These are phyloP conservation scores for Channallabes apus DNA, from an alignment of 2,797 vertebrate genomes.

Conservation along the genomic window DNA sequence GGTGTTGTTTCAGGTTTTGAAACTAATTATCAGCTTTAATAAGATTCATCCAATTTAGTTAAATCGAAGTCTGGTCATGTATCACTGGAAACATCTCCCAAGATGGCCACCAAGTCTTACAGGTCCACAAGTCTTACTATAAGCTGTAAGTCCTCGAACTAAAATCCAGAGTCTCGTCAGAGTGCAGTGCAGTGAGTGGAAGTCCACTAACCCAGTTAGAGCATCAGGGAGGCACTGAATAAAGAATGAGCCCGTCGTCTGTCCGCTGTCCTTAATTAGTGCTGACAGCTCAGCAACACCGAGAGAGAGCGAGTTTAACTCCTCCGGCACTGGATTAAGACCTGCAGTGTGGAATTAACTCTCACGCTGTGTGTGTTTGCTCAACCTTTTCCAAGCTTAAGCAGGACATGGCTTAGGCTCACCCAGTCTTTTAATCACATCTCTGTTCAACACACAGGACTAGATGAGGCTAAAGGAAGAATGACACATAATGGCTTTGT, in stretches of 20 bases:
- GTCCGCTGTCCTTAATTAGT: slow-evolving; percentile 27
- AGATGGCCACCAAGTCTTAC: neutral
- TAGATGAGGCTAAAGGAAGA: no score
- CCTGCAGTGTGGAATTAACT: neutral
- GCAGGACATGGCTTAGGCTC: no score
- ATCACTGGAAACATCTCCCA: neutral
- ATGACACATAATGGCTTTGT: no score
- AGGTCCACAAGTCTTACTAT: neutral
- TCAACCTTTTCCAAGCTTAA: no score
- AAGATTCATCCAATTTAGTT: neutral
- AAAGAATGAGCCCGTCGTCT: slow-evolving; percentile 34
- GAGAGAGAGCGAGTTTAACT: neutral
- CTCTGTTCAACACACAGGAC: no score
- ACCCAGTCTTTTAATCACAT: no score
- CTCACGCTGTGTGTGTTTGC: neutral
- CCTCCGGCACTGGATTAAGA: neutral
- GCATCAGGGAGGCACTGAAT: slow-evolving; percentile 39
- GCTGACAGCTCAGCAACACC: slow-evolving; percentile 6
- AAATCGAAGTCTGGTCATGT: neutral
- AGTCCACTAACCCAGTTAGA: slow-evolving; percentile 34
- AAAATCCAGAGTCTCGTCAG: neutral
- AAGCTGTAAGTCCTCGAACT: neutral
- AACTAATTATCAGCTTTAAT: neutral
- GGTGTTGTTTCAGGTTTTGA: neutral
- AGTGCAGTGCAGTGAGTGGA: neutral